Base-by-base conservation (phyloP, 2,888 invertebrate species). In the Microplitis deprimator region DNA sequence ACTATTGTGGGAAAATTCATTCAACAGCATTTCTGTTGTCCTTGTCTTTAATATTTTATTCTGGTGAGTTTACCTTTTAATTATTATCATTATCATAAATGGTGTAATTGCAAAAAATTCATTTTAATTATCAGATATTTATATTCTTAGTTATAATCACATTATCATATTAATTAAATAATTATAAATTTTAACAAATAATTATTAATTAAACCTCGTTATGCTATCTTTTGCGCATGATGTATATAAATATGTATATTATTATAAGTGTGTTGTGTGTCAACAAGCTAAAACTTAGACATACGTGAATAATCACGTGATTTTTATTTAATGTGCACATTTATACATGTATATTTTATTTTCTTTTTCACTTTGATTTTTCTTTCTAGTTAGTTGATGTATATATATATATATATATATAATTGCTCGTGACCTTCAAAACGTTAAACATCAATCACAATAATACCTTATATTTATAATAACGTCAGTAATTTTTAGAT, bases 1-100 rank as follows among this genome's bases (percentile, higher is more conserved):
- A 65, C 78, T 88, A 6, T 81, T 89, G 29, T 88, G 88, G 89
- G 87, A 89, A 75, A 86, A 87, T 78, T 83, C 86, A 67, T 82
- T 85, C 79, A 85, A 87, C 83, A 89, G 87, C 81, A 83, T 87
- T 80, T 84, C 85, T 79, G 84, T 87, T 74, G 82, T 89, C 64
- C 78, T 89, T 74, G 82, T 86, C 71, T 88, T 89, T 85, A 87
- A 86, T 80, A 82, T 87, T 79, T 78, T 87, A 68, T 88, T 87
- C 82, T 89, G 89, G 89, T 89, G 79, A 85, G 89, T 85, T 64
- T 72, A 76, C 77, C 20, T 69, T 77, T 62, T 70, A 17, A 50
- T 76, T 60, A 38, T 50, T 59, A 17, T 67, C 17, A 10, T 62
- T 29, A n/a, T 16, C 6, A 38, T n/a, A 6, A n/a, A 10, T 50